phyloP scores from a whole-genome alignment of 2,113 vertebrate genomes.

The Pterocles gutturalis region DNA sequence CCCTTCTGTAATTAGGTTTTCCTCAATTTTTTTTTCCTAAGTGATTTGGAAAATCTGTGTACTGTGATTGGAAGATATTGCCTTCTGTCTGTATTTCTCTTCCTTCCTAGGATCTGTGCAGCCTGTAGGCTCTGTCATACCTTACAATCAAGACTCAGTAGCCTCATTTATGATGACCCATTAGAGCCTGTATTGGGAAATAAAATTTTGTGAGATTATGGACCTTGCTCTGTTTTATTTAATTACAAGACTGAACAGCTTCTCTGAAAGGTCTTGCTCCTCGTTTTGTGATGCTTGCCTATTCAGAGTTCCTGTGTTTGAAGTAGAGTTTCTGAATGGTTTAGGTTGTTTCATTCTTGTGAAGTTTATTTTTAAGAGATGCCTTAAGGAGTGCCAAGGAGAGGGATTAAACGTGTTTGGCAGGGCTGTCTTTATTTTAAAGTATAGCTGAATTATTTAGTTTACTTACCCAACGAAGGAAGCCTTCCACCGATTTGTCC shows the following conservation, averaged over 20 bases:
- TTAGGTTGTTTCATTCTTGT: slow-evolving; percentile 11
- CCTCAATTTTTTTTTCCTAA: background rate
- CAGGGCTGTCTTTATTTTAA: background rate
- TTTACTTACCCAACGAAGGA: background rate
- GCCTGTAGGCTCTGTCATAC: background rate
- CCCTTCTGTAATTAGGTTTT: background rate
- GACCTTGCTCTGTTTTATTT: slow-evolving; percentile 20
- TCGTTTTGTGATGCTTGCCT: background rate
- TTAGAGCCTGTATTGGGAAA: background rate
- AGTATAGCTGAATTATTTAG: background rate
- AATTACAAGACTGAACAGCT: background rate
- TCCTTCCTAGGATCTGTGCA: background rate
- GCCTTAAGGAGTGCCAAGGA: background rate
- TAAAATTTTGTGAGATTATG: background rate
- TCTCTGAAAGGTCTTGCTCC: slow-evolving; percentile 33
- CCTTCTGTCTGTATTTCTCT: background rate
- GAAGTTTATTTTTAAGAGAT: slow-evolving; percentile 45
- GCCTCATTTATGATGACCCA: slow-evolving; percentile 1
- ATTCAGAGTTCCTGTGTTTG: slow-evolving; percentile 4
- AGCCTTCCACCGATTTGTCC: background rate
- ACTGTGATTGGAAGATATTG: background rate
- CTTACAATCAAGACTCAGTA: background rate
- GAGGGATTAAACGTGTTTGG: background rate
- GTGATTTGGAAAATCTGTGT: background rate
- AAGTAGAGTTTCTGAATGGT: background rate